Percentiles rank a stretch among this genome's conserved stretches.
Conservation (phyloP, 2,888 invertebrate genomes). For the Eilema griseolum region DNA sequence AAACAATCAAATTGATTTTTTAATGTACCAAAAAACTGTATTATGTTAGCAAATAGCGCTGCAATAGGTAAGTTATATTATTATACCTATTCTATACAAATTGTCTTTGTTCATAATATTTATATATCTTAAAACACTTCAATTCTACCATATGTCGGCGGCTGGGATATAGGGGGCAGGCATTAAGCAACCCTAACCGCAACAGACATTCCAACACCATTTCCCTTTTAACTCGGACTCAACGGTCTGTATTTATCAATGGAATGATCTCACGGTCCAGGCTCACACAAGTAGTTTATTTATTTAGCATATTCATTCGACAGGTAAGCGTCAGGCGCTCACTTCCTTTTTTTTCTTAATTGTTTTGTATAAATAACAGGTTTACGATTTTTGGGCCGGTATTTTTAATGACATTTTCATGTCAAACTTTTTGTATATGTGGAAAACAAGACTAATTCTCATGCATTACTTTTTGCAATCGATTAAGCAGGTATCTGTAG, state of each 20-base stretch:
- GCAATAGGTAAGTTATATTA: too few relatives aligned
- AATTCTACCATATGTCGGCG: not conserved
- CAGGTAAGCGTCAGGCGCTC: constrained; percentile 46
- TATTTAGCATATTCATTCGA: constrained; percentile 59
- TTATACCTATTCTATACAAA: too few relatives aligned
- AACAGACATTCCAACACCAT: constrained; percentile 77
- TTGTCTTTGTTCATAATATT: not conserved
- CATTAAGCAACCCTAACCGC: constrained; percentile 61
- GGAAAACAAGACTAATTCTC: not conserved
- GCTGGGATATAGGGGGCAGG: constrained; percentile 37
- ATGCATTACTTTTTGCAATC: not conserved
- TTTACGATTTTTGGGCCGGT: constrained; percentile 7
- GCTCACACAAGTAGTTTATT: constrained; percentile 67
- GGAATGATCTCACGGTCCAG: constrained; percentile 72
- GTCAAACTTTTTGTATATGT: not conserved
- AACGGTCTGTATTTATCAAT: constrained; percentile 71
- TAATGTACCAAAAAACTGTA: too few relatives aligned
- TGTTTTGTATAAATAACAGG: constrained; percentile 33
- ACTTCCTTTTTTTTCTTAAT: constrained; percentile 38
- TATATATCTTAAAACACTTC: not conserved
- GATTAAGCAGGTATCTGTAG: not conserved
- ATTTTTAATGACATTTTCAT: not conserved
- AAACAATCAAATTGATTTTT: too few relatives aligned
- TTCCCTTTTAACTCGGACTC: constrained; percentile 81
- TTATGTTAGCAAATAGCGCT: too few relatives aligned